Evolutionary conservation across 2,888 invertebrate species (phyloP).

Genomic region (Harpalus rubripes): DNA sequence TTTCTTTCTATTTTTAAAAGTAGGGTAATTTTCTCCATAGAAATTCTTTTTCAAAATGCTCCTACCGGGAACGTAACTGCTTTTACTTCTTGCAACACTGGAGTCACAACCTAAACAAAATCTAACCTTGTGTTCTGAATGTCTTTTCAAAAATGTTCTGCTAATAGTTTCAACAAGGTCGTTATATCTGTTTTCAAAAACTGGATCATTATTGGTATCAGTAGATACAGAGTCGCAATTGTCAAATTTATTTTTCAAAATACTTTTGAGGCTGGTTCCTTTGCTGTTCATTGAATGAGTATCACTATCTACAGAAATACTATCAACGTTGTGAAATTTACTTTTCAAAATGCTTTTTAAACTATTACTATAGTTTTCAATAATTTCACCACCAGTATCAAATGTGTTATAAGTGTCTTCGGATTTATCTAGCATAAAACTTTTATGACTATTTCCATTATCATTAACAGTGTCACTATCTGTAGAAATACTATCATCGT

Average conservation of each 20-base stretch:
- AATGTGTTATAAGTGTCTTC: not conserved
- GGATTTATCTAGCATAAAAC: no score
- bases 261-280: not conserved
- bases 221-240: not conserved
- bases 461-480: no score
- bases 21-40: no score
- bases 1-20: no score
- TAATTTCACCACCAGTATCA: not conserved
- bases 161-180: no score
- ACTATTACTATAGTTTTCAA: not conserved
- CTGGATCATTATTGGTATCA: conserved; percentile 74
- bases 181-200: no score
- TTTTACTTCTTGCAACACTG: no score
- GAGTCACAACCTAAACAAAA: no score
- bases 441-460: no score
- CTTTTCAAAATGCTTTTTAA: not conserved
- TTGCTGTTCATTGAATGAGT: conserved; percentile 74
- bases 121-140: conserved; percentile 70
- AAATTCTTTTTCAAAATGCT: no score
- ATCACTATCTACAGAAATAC: conserved; percentile 71
- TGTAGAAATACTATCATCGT: no score
- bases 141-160: conserved; percentile 73
- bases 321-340: not conserved
- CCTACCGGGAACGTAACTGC: no score
- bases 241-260: not conserved